phyloP scores from a whole-genome alignment of 2,797 vertebrate genomes.

The Sebastes hopkinsi region DNA sequence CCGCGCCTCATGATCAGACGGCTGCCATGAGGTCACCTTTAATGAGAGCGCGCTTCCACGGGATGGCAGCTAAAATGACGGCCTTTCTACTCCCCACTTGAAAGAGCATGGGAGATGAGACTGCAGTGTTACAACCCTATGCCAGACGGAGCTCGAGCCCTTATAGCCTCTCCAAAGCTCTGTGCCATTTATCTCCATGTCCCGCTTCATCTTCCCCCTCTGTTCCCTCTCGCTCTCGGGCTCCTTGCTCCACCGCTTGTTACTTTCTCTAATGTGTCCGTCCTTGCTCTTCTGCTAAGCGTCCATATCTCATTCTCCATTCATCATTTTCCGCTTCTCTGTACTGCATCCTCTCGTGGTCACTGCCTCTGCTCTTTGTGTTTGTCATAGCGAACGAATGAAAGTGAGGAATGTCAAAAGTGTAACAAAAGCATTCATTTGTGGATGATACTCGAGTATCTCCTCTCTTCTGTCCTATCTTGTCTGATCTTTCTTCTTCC shows the following conservation, averaged over 20 bases:
- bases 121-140: slow-evolving; percentile 21
- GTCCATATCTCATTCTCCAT: slow-evolving; percentile 16
- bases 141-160: slow-evolving; percentile 50
- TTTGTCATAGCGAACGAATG: slow-evolving; percentile 6
- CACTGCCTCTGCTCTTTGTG: slow-evolving; percentile 4
- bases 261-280: slow-evolving; percentile 31
- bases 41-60: slow-evolving; percentile 57
- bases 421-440: background rate
- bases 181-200: slow-evolving; percentile 49
- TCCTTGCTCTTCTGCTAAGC: slow-evolving; percentile 13
- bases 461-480: background rate
- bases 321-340: slow-evolving; percentile 33
- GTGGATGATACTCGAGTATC: background rate
- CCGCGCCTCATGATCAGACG: slow-evolving; percentile 42
- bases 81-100: slow-evolving; percentile 60
- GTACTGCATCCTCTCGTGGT: background rate
- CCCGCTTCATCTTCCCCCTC: slow-evolving; percentile 50
- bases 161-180: slow-evolving; percentile 52
- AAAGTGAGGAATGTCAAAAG: slow-evolving; percentile 2
- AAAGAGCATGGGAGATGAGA: slow-evolving; percentile 70
- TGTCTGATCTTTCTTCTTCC: background rate
- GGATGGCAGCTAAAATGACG: slow-evolving; percentile 49
- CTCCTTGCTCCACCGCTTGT: slow-evolving; percentile 13
- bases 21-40: slow-evolving; percentile 53
- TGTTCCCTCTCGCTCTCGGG: slow-evolving; percentile 1